Evolutionary conservation across 2,888 invertebrate genomes (phyloP).

Genomic region (Itoplectis maculator): DNA sequence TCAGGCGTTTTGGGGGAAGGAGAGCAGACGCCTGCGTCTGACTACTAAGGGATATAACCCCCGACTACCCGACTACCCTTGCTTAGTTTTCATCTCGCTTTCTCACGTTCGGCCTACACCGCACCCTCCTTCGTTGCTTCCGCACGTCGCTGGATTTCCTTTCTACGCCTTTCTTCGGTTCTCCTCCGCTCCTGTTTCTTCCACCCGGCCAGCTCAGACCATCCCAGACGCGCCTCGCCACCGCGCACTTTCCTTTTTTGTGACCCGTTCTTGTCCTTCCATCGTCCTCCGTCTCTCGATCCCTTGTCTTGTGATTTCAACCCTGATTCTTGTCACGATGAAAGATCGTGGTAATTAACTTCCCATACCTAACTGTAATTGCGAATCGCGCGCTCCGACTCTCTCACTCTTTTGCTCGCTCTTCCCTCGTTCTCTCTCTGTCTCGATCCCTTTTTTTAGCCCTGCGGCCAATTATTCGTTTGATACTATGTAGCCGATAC

Average conservation of each 20-base stretch:
- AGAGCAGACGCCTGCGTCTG: constrained; percentile 77
- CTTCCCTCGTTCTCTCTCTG: constrained; percentile 1
- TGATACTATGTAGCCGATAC: constrained; percentile 29
- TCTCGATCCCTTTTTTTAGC: constrained; percentile 11
- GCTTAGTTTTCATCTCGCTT: constrained; percentile 55
- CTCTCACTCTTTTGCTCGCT: constrained; percentile 35
- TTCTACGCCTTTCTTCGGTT: constrained; percentile 45
- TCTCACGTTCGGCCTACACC: constrained; percentile 34
- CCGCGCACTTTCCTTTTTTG: constrained; percentile 48
- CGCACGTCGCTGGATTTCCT: constrained; percentile 53
- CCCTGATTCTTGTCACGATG: constrained; percentile 62
- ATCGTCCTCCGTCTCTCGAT: constrained; percentile 34
- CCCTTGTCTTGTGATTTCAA: constrained; percentile 53
- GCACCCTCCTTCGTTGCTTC: constrained; percentile 34
- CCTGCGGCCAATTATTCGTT: constrained; percentile 22
- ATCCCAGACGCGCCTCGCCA: constrained; percentile 46
- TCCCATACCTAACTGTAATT: constrained; percentile 29
- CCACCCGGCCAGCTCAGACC: constrained; percentile 39
- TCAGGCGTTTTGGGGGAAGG: constrained; percentile 65
- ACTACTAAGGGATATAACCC: constrained; percentile 76
- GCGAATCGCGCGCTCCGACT: constrained; percentile 35
- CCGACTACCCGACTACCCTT: constrained; percentile 55
- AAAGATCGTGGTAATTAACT: constrained; percentile 57
- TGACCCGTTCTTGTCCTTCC: constrained; percentile 49
- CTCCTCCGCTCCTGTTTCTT: constrained; percentile 48